Evolutionary conservation across 2,888 invertebrate species (phyloP).

Genomic region (Tetragonisca angustula): DNA sequence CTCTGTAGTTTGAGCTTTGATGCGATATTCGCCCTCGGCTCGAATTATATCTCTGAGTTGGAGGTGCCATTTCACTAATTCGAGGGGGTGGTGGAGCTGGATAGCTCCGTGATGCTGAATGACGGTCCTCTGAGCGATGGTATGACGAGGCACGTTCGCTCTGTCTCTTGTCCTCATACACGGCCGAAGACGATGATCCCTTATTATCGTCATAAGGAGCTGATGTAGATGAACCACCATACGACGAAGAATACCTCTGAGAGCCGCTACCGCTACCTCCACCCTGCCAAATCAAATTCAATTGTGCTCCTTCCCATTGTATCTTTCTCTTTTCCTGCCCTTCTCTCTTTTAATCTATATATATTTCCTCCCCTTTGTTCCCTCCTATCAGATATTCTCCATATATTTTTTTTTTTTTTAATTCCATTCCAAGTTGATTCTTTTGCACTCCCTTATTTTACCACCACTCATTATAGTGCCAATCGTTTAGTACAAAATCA

Average conservation of each 20-base stretch:
- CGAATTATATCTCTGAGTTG: constrained; percentile 77
- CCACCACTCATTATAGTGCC: constrained; percentile 64
- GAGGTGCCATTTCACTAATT: constrained; percentile 80
- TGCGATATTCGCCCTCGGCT: constrained; percentile 80
- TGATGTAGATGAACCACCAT: constrained; percentile 79
- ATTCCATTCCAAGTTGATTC: constrained; percentile 57
- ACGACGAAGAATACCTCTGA: constrained; percentile 82
- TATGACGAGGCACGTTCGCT: constrained; percentile 80
- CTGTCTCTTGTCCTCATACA: constrained; percentile 82
- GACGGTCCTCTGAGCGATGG: constrained; percentile 81
- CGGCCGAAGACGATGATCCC: constrained; percentile 79
- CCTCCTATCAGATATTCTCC: constrained; percentile 61
- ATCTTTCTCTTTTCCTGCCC: constrained; percentile 70
- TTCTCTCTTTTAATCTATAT: constrained; percentile 56
- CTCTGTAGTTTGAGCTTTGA: constrained; percentile 78
- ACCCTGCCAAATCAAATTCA: constrained; percentile 83
- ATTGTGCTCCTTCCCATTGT: constrained; percentile 77
- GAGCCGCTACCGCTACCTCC: constrained; percentile 80
- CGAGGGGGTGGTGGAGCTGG: constrained; percentile 79
- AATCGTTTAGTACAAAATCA: constrained; percentile 69
- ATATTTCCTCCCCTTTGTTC: constrained; percentile 53
- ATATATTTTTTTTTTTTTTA: constrained; percentile 47
- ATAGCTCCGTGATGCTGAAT: constrained; percentile 81
- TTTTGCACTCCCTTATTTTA: constrained; percentile 62
- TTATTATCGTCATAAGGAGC: constrained; percentile 80